phyloP scores from a whole-genome alignment of 2,888 invertebrate genomes.

The Pterobdella sp. region DNA sequence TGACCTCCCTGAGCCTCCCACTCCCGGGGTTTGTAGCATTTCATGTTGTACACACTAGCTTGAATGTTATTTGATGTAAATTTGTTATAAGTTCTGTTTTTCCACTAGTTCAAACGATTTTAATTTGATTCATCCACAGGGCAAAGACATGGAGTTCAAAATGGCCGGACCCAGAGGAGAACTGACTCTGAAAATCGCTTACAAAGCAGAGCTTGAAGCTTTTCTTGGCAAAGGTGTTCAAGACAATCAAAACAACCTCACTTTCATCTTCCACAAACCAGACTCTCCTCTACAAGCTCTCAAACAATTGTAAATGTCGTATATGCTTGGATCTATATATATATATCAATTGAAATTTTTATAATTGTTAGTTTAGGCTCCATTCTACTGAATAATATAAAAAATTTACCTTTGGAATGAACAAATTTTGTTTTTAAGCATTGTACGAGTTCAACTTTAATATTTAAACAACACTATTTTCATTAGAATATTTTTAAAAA shows the following conservation, averaged over 20 bases:
- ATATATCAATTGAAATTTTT: background rate
- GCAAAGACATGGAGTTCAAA: constrained; percentile 39
- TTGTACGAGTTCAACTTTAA: no score
- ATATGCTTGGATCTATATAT: background rate
- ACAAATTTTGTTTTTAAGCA: no score
- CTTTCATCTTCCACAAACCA: constrained; percentile 38
- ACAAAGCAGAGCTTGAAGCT: constrained; percentile 36
- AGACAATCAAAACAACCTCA: constrained; percentile 35
- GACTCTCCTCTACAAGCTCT: constrained; percentile 36
- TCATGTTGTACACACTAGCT: no score
- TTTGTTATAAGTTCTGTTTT: no score
- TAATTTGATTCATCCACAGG: constrained; percentile 25
- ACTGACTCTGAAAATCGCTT: constrained; percentile 38
- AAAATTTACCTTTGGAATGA: no score
- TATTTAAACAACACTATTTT: no score
- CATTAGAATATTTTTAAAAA: no score
- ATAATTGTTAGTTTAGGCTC: background rate
- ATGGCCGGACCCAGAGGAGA: constrained; percentile 40
- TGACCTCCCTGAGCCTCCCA: constrained; percentile 38
- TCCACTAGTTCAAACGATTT: no score
- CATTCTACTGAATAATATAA: background rate
- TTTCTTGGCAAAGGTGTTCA: constrained; percentile 39
- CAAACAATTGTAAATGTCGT: constrained; percentile 33
- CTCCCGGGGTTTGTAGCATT: background rate
- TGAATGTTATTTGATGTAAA: no score